phyloP scores from a whole-genome alignment of 2,113 vertebrate species.

The Junco hyemalis region DNA sequence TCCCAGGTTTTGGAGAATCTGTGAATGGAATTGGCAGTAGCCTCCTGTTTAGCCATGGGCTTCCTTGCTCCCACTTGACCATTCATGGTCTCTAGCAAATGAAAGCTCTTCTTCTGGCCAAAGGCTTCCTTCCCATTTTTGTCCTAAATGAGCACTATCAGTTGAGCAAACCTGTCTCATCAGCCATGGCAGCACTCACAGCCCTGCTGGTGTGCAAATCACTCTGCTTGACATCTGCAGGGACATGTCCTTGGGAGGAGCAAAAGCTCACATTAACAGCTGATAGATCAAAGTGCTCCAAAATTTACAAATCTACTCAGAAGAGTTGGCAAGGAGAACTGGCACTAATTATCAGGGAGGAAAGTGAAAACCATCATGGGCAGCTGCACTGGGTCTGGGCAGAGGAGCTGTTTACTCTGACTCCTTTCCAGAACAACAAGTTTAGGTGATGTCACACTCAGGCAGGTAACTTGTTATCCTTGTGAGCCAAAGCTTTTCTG shows the following conservation, averaged over 20 bases:
- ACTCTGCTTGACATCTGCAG: neutral
- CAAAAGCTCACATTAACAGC: neutral
- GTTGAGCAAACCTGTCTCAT: neutral
- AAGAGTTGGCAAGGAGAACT: neutral
- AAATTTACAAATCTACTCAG: neutral
- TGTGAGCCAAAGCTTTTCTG: neutral
- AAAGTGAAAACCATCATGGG: neutral
- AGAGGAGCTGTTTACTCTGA: neutral
- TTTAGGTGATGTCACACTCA: neutral
- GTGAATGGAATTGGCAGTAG: neutral
- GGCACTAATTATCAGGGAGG: neutral
- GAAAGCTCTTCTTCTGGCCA: neutral
- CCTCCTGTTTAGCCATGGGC: neutral
- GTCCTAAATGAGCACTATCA: neutral
- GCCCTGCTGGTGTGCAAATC: neutral
- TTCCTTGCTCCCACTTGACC: neutral
- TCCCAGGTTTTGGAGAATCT: neutral
- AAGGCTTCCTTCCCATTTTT: neutral
- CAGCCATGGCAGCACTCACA: neutral
- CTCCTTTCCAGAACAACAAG: neutral
- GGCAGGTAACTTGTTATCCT: neutral
- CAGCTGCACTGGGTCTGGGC: neutral
- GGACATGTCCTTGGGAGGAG: neutral
- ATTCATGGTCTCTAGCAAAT: neutral
- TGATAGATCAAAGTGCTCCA: neutral